These are phyloP conservation scores for Coryphaenoides rupestris DNA, from an alignment of 2,113 vertebrate species.

Conservation along the genomic window DNA sequence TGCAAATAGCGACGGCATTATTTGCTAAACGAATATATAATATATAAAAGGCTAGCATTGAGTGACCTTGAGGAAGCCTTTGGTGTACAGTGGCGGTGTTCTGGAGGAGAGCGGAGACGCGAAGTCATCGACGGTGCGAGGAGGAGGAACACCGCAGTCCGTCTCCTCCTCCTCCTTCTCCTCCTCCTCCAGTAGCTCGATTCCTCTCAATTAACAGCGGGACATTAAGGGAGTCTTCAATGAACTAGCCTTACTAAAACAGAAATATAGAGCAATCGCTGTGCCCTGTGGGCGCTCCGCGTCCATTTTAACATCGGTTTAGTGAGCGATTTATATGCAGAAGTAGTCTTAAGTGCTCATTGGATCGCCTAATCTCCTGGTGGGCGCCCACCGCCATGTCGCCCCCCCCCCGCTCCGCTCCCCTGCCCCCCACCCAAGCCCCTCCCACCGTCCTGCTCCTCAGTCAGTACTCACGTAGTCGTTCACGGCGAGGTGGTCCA, in stretches of 20 bases:
- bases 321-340: constrained; percentile 73
- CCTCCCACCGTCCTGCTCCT: neutral
- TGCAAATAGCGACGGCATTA: constrained; percentile 63
- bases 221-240: constrained; percentile 75
- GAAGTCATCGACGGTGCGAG: no score
- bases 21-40: constrained; percentile 57
- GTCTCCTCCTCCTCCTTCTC: no score
- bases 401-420: no score
- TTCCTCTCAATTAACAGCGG: constrained; percentile 72
- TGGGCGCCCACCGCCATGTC: no score
- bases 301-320: constrained; percentile 76
- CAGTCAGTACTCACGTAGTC: constrained; percentile 71
- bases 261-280: constrained; percentile 77
- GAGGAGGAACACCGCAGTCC: no score
- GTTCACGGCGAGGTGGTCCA: constrained; percentile 60
- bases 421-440: no score
- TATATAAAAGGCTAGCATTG: constrained; percentile 33
- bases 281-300: constrained; percentile 70
- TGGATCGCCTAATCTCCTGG: constrained; percentile 29
- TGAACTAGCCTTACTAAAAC: constrained; percentile 75
- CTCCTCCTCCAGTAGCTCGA: constrained; percentile 65
- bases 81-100: neutral
- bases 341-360: constrained; percentile 37
- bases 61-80: constrained; percentile 63
- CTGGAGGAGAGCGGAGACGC: no score